Evolutionary conservation across 2,113 vertebrate genomes (phyloP).

Genomic region (Pantherophis guttatus): DNA sequence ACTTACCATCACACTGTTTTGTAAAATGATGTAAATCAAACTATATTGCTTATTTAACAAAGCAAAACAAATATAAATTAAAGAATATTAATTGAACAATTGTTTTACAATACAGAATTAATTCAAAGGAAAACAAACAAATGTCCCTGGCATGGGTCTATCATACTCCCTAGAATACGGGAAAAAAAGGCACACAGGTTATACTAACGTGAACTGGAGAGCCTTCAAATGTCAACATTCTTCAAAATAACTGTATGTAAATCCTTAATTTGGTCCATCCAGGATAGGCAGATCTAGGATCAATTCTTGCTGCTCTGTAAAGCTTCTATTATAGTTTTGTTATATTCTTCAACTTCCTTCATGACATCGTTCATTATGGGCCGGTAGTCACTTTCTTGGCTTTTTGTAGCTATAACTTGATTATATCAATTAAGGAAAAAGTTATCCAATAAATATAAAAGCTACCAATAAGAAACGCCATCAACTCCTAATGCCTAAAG

Average conservation of each 20-base stretch:
- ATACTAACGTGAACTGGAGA: not conserved
- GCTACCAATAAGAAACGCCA: not conserved
- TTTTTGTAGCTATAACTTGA: slow-evolving; percentile 91
- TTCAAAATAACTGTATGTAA: not conserved
- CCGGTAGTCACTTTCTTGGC: slow-evolving; percentile 88
- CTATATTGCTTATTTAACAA: not conserved
- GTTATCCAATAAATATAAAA: slow-evolving; percentile 45
- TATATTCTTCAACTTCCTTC: slow-evolving; percentile 85
- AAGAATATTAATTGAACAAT: not conserved
- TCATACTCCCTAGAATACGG: not conserved
- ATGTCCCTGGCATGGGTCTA: not conserved
- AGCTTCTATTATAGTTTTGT: slow-evolving; percentile 81
- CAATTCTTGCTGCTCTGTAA: slow-evolving; percentile 81
- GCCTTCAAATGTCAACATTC: not conserved
- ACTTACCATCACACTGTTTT: not conserved
- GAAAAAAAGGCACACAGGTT: not conserved
- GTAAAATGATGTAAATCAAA: not conserved
- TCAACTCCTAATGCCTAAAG: not conserved
- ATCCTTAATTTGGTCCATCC: slow-evolving; percentile 28
- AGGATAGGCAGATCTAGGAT: slow-evolving; percentile 53
- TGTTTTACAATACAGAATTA: not conserved
- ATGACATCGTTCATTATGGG: slow-evolving; percentile 79
- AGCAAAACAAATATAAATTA: not conserved
- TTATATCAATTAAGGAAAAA: slow-evolving; percentile 70
- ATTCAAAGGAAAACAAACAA: not conserved